phyloP scores from a whole-genome alignment of 2,797 vertebrate species.

The Cryptoprocta ferox region DNA sequence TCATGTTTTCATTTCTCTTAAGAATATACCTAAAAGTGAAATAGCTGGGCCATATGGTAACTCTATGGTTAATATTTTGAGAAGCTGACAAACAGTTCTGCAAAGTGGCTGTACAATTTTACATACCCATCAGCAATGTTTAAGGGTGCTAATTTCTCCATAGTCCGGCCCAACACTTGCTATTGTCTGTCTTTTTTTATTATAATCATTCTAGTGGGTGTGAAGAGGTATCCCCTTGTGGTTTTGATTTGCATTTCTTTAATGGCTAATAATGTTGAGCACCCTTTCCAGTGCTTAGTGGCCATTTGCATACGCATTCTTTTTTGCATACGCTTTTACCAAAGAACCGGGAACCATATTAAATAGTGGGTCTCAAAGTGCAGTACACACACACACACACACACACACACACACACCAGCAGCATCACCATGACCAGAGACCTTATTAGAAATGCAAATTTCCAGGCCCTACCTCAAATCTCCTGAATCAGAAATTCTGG shows the following conservation, averaged over 20 bases:
- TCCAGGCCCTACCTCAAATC: background rate
- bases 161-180: background rate
- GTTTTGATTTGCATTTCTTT: background rate
- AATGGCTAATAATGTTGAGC: background rate
- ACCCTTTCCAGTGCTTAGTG: background rate
- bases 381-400: background rate
- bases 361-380: background rate
- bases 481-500: background rate
- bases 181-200: background rate
- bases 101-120: background rate
- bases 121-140: background rate
- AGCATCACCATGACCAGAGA: background rate
- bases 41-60: background rate
- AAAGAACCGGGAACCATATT: background rate
- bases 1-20: background rate
- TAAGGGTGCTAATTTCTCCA: background rate
- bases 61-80: background rate
- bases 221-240: background rate
- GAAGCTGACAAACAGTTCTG: background rate
- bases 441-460: background rate
- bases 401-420: too few relatives aligned
- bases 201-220: background rate
- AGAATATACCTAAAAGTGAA: background rate
- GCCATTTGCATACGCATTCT: background rate
- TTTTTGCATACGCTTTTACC: constrained; percentile 25